Conservation (phyloP, 2,888 invertebrate species). For the Apamea monoglypha region DNA sequence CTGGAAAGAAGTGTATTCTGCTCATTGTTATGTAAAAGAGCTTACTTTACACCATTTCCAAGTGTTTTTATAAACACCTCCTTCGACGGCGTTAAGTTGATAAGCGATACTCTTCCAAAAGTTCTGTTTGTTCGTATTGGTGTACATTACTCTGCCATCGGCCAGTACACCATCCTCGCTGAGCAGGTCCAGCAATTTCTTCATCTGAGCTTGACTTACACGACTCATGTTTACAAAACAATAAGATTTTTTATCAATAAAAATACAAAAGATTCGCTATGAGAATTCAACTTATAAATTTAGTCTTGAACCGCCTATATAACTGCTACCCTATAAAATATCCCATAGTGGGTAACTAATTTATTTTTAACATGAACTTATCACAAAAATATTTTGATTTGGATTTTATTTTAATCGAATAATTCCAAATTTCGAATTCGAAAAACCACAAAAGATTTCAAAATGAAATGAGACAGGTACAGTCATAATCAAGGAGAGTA, state of each 20-base stretch:
- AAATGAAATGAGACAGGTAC: conserved; percentile 7
- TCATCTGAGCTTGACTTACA: conserved; percentile 72
- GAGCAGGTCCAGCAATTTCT: conserved; percentile 72
- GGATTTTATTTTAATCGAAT: neutral
- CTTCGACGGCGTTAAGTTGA: conserved; percentile 72
- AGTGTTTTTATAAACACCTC: conserved; percentile 74
- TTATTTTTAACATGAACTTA: neutral
- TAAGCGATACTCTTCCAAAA: conserved; percentile 75
- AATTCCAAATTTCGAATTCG: neutral
- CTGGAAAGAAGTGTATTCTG: neutral
- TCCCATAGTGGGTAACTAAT: neutral
- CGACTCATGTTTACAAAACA: conserved; percentile 61
- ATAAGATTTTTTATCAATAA: neutral
- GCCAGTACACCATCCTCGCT: conserved; percentile 72
- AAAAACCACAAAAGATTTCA: neutral
- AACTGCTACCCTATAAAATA: conserved; percentile 2
- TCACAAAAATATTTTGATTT: conserved; percentile 31
- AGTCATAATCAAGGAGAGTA: neutral
- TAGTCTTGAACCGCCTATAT: neutral
- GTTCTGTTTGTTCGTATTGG: conserved; percentile 69
- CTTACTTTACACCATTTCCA: conserved; percentile 77
- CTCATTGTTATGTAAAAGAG: neutral
- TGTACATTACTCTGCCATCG: conserved; percentile 72
- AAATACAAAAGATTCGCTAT: neutral
- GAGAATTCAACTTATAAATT: conserved; percentile 12